phyloP scores from a whole-genome alignment of 1,140 invertebrate genomes.

The Aphis gossypii region DNA sequence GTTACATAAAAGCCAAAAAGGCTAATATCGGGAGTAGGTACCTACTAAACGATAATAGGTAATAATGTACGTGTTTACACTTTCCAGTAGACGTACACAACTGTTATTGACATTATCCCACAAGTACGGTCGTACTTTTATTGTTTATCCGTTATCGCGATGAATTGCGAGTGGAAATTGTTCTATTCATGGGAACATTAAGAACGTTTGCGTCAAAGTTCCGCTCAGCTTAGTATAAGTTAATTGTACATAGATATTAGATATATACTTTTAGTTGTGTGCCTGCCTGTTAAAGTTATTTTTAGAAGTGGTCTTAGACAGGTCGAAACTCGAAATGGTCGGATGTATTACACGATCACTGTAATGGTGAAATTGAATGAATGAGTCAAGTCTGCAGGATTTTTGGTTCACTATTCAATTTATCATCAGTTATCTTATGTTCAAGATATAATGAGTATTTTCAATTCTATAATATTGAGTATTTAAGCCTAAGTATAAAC shows the following conservation, averaged over 20 bases:
- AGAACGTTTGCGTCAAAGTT: background rate
- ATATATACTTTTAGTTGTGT: background rate
- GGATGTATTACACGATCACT: background rate
- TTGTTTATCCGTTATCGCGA: background rate
- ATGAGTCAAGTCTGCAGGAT: background rate
- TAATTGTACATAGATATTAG: background rate
- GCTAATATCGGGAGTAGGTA: background rate
- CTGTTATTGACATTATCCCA: background rate
- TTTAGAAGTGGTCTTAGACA: background rate
- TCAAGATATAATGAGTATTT: background rate
- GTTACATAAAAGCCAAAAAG: background rate
- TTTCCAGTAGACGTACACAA: background rate
- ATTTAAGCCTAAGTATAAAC: background rate
- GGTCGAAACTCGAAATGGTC: no score
- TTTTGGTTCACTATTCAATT: background rate
- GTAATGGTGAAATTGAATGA: background rate
- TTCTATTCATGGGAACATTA: background rate
- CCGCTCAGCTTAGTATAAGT: background rate
- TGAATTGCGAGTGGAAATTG: background rate
- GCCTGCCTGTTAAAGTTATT: background rate
- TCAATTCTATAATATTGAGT: background rate
- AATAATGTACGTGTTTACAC: constrained; percentile 4
- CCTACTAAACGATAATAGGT: background rate
- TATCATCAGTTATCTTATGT: background rate
- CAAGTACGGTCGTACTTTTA: background rate